Evolutionary conservation across 2,113 vertebrate genomes (phyloP).

Genomic region (Pituophis catenifer): DNA sequence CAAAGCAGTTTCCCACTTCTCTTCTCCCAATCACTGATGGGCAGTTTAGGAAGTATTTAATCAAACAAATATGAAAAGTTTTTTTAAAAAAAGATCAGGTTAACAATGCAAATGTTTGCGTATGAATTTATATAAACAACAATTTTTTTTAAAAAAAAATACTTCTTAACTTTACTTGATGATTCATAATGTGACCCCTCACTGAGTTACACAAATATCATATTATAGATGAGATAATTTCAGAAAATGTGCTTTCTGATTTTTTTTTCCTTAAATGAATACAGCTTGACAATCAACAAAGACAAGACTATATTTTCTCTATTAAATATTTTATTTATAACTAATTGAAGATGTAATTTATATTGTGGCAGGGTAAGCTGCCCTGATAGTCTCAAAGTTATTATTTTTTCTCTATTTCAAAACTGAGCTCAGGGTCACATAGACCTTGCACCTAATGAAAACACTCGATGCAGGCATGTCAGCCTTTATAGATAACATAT

Average conservation of each 20-base stretch:
- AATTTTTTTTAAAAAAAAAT: conserved; percentile 11
- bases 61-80: conserved; percentile 43
- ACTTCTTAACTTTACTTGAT: conserved; percentile 47
- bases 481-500: too few relatives aligned
- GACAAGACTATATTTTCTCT: neutral
- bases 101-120: conserved; percentile 45
- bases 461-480: too few relatives aligned
- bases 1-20: neutral
- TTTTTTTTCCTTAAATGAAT: accelerated
- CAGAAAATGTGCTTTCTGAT: neutral
- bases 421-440: too few relatives aligned
- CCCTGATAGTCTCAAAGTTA: too few relatives aligned
- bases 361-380: too few relatives aligned
- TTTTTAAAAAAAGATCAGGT: neutral
- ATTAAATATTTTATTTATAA: neutral
- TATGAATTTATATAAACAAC: conserved; percentile 54
- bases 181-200: conserved; percentile 38
- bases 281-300: neutral
- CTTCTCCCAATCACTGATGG: conserved; percentile 28
- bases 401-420: too few relatives aligned
- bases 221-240: neutral
- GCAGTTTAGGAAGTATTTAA: conserved; percentile 51
- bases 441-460: too few relatives aligned
- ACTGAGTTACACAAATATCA: neutral
- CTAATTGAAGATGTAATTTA: too few relatives aligned